Percentiles rank a stretch among this genome's conserved stretches.
Evolutionary conservation across 2,888 invertebrate genomes (phyloP).

Genomic region (Euzophera pinguis): DNA sequence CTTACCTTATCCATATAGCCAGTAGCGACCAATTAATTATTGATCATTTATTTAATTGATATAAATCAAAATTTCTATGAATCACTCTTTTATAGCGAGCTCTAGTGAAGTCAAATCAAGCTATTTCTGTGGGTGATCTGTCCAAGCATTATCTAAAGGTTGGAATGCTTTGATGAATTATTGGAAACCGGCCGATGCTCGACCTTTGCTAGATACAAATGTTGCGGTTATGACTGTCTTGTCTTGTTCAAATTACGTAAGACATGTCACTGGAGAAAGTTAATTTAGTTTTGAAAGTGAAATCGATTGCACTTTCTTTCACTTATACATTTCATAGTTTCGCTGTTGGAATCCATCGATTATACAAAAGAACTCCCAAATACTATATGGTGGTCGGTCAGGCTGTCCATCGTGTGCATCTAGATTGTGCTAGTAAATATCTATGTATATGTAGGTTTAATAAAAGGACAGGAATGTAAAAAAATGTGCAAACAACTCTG

Average conservation of each 20-base stretch:
- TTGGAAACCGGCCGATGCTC: conserved; percentile 34
- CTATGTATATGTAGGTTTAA: conserved; percentile 51
- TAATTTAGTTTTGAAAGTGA: conserved; percentile 80
- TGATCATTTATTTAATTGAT: too few relatives aligned
- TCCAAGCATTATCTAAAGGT: conserved; percentile 24
- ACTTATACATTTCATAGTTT: conserved; percentile 71
- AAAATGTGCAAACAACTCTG: conserved; percentile 78
- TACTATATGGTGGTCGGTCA: too few relatives aligned
- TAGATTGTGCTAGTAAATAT: conserved; percentile 17
- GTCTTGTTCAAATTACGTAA: conserved; percentile 73
- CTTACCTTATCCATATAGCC: background rate
- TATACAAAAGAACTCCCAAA: conserved; percentile 33
- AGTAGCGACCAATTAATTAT: too few relatives aligned
- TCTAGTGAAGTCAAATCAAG: too few relatives aligned
- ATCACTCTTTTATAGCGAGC: too few relatives aligned
- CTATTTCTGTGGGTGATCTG: conserved; percentile 10
- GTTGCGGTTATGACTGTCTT: conserved; percentile 67
- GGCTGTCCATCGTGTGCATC: background rate
- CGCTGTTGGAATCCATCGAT: conserved; percentile 45
- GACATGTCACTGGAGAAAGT: conserved; percentile 79
- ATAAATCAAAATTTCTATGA: too few relatives aligned
- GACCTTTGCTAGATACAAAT: conserved; percentile 70
- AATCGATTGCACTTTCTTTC: conserved; percentile 79
- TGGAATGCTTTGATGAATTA: conserved; percentile 31
- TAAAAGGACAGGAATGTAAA: conserved; percentile 74